Percentiles rank a stretch among this genome's conserved stretches.
These are phyloP conservation scores for Circaetus cinerascens DNA, from an alignment of 2,113 vertebrate genomes.

Conservation along the genomic window DNA sequence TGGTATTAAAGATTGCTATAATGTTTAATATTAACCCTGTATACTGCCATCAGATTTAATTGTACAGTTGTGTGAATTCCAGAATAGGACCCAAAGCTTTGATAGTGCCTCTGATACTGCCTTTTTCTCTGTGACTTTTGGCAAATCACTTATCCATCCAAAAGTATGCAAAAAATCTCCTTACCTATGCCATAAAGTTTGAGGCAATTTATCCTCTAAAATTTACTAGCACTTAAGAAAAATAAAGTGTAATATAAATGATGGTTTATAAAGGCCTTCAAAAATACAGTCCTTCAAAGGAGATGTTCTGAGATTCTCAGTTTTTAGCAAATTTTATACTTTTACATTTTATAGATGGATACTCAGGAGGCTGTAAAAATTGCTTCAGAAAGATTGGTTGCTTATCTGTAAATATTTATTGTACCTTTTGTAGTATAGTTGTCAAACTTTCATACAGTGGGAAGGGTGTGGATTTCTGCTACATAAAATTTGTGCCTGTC, in stretches of 20 bases:
- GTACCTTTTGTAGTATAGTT: background rate
- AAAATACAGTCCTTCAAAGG: background rate
- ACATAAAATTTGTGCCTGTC: background rate
- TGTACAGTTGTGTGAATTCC: background rate
- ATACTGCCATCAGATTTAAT: background rate
- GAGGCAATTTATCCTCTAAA: background rate
- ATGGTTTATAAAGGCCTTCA: background rate
- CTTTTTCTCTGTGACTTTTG: background rate
- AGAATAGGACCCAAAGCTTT: background rate
- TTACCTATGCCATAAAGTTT: background rate
- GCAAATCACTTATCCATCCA: background rate
- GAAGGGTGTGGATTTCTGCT: background rate
- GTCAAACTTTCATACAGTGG: background rate
- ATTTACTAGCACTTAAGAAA: background rate
- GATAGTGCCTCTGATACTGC: background rate
- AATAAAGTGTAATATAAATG: background rate
- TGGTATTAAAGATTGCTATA: background rate
- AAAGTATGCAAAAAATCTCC: background rate
- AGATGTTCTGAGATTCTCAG: background rate
- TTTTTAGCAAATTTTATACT: background rate
- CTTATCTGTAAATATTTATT: background rate
- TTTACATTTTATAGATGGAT: background rate
- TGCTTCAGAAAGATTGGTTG: background rate
- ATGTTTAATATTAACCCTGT: background rate
- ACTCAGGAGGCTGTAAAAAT: background rate